Conservation (phyloP, 2,888 invertebrate species). For the Papilio demoleus region DNA sequence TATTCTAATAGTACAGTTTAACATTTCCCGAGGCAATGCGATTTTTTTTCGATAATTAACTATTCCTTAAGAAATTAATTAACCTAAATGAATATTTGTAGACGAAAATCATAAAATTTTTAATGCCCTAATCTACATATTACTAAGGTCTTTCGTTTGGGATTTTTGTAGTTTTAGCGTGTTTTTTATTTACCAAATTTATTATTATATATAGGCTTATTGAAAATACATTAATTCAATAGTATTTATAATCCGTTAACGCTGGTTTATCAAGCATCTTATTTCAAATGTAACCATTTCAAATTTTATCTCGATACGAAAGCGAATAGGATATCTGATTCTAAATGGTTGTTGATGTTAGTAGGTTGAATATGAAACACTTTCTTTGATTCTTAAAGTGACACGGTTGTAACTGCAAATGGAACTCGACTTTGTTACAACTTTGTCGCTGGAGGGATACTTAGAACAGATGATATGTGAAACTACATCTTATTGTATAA, state of each 20-base stretch:
- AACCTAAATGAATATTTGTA: neutral
- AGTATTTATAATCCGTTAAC: too few species aligned
- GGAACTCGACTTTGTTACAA: slow-evolving; percentile 55
- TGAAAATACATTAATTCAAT: too few species aligned
- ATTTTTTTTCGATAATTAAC: neutral
- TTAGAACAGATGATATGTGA: neutral
- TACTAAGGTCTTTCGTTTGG: too few species aligned
- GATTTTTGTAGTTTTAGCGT: neutral
- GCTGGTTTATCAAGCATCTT: too few species aligned
- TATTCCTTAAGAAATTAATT: neutral
- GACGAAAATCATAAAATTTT: neutral
- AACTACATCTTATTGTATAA: slow-evolving; percentile 40
- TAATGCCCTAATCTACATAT: neutral
- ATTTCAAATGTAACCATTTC: slow-evolving; percentile 67
- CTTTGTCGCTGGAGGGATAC: slow-evolving; percentile 51
- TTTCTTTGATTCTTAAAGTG: slow-evolving; percentile 53
- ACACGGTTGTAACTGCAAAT: slow-evolving; percentile 65
- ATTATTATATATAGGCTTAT: too few species aligned
- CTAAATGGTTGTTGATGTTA: slow-evolving; percentile 62
- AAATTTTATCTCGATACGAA: slow-evolving; percentile 64
- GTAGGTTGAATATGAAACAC: slow-evolving; percentile 67
- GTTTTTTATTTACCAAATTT: too few species aligned
- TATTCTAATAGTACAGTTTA: too few species aligned
- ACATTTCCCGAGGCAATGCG: neutral
- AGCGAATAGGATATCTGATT: slow-evolving; percentile 63